Conservation (phyloP, 2,797 vertebrate genomes). For the Stomatorhinus walkeri region DNA sequence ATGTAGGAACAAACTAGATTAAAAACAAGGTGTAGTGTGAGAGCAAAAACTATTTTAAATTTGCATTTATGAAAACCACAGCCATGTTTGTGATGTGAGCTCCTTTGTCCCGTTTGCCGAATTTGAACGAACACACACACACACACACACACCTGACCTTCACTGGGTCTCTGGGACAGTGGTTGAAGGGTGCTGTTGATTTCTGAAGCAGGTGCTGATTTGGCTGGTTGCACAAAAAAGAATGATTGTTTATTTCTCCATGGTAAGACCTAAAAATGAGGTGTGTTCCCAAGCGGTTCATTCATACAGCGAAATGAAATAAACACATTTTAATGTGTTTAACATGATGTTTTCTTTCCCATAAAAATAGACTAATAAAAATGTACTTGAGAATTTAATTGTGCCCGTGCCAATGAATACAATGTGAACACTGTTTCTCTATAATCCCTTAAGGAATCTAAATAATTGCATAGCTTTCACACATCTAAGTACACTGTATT, state of each 20-base stretch:
- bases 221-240: not conserved
- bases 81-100: not conserved
- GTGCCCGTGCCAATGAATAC: not conserved
- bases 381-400: not conserved
- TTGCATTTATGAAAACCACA: not conserved
- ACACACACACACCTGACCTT: not conserved
- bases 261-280: not conserved
- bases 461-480: not conserved
- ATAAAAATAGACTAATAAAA: constrained; percentile 3
- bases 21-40: not conserved
- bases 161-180: not conserved
- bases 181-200: not conserved
- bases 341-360: not conserved
- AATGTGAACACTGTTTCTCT: not conserved
- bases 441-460: not conserved
- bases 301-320: not conserved
- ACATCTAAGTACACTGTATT: not conserved
- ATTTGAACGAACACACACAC: not conserved
- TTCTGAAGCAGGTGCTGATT: not conserved
- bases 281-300: not conserved
- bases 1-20: not conserved
- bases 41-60: not conserved
- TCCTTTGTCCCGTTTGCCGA: not conserved
- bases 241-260: not conserved
- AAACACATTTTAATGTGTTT: not conserved